These are phyloP conservation scores for Spialia ferax DNA, from an alignment of 2,888 invertebrate species.

Conservation along the genomic window DNA sequence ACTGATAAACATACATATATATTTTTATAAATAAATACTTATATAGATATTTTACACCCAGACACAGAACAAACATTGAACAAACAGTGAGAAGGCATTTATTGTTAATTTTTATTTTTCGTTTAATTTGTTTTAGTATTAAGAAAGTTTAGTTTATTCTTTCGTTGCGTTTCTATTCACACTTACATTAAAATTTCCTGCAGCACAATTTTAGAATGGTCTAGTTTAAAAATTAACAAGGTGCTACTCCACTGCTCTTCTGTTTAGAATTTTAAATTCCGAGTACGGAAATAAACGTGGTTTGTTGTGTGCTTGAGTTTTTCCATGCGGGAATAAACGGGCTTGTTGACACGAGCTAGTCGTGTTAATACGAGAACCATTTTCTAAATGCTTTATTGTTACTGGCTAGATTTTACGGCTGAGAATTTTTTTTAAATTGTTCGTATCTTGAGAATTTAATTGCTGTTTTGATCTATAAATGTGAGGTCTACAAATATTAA, in stretches of 20 bases:
- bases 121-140: too few relatives aligned
- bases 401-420: background rate
- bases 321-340: constrained; percentile 9
- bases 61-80: too few relatives aligned
- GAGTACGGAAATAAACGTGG: constrained; percentile 15
- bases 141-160: background rate
- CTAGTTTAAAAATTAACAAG: constrained; percentile 11
- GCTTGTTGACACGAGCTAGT: constrained; percentile 5
- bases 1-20: too few relatives aligned
- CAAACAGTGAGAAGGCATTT: too few relatives aligned
- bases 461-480: too few relatives aligned
- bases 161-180: background rate
- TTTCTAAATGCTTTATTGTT: constrained; percentile 1
- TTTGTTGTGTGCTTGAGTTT: constrained; percentile 32
- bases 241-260: background rate
- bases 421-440: too few relatives aligned
- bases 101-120: too few relatives aligned
- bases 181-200: constrained; percentile 1
- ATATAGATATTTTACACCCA: too few relatives aligned
- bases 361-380: background rate
- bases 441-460: too few relatives aligned
- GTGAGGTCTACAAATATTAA: too few relatives aligned
- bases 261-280: constrained; percentile 22
- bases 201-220: background rate
- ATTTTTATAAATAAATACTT: too few relatives aligned